These are phyloP conservation scores for Bugula neritina DNA, from an alignment of 2,888 invertebrate genomes.

Conservation along the genomic window DNA sequence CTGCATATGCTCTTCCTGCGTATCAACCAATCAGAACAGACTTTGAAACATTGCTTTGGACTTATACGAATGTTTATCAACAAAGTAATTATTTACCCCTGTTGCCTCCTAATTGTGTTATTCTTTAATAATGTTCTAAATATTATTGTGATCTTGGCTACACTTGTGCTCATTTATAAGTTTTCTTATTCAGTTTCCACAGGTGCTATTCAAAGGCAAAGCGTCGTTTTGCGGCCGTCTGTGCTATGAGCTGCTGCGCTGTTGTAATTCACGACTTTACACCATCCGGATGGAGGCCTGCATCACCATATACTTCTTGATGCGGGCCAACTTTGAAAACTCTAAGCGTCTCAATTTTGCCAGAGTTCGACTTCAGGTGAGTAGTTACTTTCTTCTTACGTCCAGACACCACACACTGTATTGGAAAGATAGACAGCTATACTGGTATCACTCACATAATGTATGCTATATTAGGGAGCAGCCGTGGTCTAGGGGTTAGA, in stretches of 20 bases:
- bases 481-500: too few relatives aligned
- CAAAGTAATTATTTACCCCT: slow-evolving; percentile 43
- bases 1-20: slow-evolving; percentile 81
- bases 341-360: slow-evolving; percentile 76
- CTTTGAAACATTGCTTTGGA: slow-evolving; percentile 86
- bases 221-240: slow-evolving; percentile 48
- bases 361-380: slow-evolving; percentile 78
- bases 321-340: slow-evolving; percentile 90
- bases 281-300: slow-evolving; percentile 83
- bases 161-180: too few relatives aligned
- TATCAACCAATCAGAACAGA: slow-evolving; percentile 80
- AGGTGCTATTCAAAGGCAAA: slow-evolving; percentile 47
- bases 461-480: too few relatives aligned
- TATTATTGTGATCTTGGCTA: too few relatives aligned
- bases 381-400: too few relatives aligned
- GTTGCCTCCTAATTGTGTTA: background rate
- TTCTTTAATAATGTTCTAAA: background rate
- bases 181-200: slow-evolving; percentile 42
- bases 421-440: too few relatives aligned
- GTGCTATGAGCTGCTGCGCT: slow-evolving; percentile 60
- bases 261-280: slow-evolving; percentile 78
- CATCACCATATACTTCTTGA: slow-evolving; percentile 80
- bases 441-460: too few relatives aligned
- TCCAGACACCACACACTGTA: too few relatives aligned
- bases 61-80: slow-evolving; percentile 82